These are phyloP conservation scores for Papilio demoleus DNA, from an alignment of 2,888 invertebrate species.

Conservation along the genomic window DNA sequence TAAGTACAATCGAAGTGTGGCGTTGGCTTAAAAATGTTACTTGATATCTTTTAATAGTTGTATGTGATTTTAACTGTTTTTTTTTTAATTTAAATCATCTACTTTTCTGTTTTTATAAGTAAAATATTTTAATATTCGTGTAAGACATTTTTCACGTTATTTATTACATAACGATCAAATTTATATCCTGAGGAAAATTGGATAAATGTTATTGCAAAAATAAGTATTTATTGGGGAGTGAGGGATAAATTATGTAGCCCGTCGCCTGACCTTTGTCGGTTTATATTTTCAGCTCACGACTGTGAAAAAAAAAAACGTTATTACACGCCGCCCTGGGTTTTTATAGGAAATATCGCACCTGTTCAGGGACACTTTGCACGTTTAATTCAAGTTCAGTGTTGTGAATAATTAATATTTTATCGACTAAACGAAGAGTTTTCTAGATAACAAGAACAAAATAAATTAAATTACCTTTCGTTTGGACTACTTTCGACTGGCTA, in stretches of 20 bases:
- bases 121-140: too few relatives aligned
- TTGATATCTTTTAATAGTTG: too few relatives aligned
- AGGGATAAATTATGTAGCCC: constrained; percentile 39
- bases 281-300: constrained; percentile 36
- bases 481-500: too few relatives aligned
- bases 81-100: too few relatives aligned
- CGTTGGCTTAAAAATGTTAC: too few relatives aligned
- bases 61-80: too few relatives aligned
- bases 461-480: too few relatives aligned
- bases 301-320: constrained; percentile 39
- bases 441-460: not conserved
- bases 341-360: constrained; percentile 35
- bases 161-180: constrained; percentile 39
- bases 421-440: not conserved
- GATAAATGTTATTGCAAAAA: constrained; percentile 42
- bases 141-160: constrained; percentile 10
- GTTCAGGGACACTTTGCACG: constrained; percentile 3
- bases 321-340: constrained; percentile 28
- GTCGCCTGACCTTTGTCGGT: constrained; percentile 39
- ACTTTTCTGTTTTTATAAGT: too few relatives aligned
- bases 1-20: too few relatives aligned
- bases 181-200: constrained; percentile 41
- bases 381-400: constrained; percentile 18
- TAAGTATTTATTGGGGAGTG: constrained; percentile 40
- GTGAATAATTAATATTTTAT: not conserved